Base-by-base conservation (phyloP, 1,140 invertebrate genomes). In the Ceratosolen fusciceps region DNA sequence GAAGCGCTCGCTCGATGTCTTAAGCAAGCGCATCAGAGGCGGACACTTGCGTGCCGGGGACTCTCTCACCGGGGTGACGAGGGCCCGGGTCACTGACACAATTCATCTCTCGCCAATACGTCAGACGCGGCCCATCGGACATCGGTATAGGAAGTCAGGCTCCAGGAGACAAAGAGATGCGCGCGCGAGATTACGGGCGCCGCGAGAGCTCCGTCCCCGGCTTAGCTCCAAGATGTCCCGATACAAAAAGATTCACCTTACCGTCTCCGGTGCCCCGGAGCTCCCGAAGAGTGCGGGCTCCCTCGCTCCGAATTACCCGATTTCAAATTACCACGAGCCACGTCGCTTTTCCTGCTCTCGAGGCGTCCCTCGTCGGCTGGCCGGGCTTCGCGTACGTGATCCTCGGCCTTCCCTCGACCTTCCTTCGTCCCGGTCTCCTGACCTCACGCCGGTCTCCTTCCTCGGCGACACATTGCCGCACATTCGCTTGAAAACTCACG, bases 201-300 rank as follows among this genome's bases (percentile, higher is more conserved):
- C 3, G 14, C 49, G 49, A 4, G 49, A 52, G 49, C 49, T 52
- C 12, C 43, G 7, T 7, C 8, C 8, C 43, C 43, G 7, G 43
- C 43, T 47, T n/a, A n/a, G n/a, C n/a, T n/a, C 12, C 39, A 3
- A 31, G 26, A 65, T n/a, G 60, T 19, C 31, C 21, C 60, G 2
- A n/a, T 21, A 65, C 80, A 82, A 43, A 7, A 86, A 83, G 84
- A 86, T 86, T 84, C 84, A 85, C 85, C 85, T 85, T 85, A 70
- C 82, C 79, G 74, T 79, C 81, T 75, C 79, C 62, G 16, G 24
- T 19, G 34, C 79, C 83, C 80, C 84, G 80, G 16, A n/a, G 49
- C 49, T 21, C 19, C 2, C 14, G 9, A 21, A 14, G 80, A 19
- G 10, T 56, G 9, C 47, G 47, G 37, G 68, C 19, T 29, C 14